Conservation (phyloP, 1,140 invertebrate genomes). For the Bombus consobrinus region DNA sequence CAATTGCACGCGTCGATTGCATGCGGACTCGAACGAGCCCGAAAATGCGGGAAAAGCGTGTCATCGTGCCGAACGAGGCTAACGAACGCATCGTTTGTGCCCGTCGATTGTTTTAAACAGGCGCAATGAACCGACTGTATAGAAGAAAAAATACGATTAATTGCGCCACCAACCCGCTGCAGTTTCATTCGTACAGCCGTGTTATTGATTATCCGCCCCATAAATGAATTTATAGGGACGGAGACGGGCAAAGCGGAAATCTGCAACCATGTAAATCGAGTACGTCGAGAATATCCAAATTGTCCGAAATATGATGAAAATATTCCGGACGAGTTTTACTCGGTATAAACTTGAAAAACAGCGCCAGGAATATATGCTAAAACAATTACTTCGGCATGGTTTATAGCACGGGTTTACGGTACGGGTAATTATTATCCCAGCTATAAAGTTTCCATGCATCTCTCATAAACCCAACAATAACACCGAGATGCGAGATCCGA, state of each 20-base stretch:
- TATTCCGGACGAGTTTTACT: neutral
- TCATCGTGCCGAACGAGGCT: neutral
- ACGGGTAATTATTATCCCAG: too few relatives aligned
- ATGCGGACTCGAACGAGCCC: too few relatives aligned
- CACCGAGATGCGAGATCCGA: too few relatives aligned
- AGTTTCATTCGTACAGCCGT: neutral
- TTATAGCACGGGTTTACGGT: too few relatives aligned
- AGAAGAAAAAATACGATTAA: neutral
- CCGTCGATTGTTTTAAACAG: conserved; percentile 1
- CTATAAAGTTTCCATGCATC: too few relatives aligned
- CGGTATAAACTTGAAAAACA: neutral
- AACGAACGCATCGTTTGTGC: neutral
- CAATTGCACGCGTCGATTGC: neutral
- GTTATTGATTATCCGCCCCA: conserved; percentile 6
- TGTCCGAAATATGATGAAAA: neutral
- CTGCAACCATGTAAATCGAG: neutral
- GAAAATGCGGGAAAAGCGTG: neutral
- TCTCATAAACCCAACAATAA: too few relatives aligned
- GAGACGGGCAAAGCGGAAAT: neutral
- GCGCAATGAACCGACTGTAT: neutral
- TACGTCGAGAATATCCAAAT: neutral
- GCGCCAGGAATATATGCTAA: too few relatives aligned
- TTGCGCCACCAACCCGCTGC: too few relatives aligned
- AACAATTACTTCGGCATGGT: too few relatives aligned
- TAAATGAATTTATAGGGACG: neutral